Evolutionary conservation across 2,797 vertebrate genomes (phyloP).

Genomic region (Acrossocheilus fasciatus): DNA sequence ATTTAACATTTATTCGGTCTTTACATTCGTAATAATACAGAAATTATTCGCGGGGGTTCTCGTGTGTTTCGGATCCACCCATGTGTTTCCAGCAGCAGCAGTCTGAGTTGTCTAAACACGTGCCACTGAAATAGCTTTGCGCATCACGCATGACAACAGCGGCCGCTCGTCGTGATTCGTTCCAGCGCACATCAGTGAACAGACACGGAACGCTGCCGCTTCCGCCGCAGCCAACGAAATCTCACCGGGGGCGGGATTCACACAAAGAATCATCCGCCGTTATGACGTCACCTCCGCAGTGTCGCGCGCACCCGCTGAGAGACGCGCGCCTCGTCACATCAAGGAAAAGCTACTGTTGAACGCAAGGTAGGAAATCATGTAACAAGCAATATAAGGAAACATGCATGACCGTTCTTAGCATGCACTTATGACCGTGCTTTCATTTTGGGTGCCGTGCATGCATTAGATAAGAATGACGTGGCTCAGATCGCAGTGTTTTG

Average conservation of each 20-base stretch:
- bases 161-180: background rate
- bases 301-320: constrained; percentile 44
- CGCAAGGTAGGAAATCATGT: constrained; percentile 30
- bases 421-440: background rate
- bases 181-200: constrained; percentile 40
- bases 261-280: background rate
- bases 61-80: background rate
- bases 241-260: constrained; percentile 6
- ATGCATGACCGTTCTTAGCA: background rate
- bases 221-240: constrained; percentile 66
- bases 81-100: constrained; percentile 1
- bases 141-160: background rate
- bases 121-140: background rate
- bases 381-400: background rate
- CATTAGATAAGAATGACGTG: background rate
- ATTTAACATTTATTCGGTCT: background rate
- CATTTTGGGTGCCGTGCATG: background rate
- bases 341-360: background rate
- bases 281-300: constrained; percentile 66
- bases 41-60: background rate
- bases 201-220: background rate
- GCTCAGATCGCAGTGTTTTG: constrained; percentile 16
- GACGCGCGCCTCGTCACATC: constrained; percentile 23
- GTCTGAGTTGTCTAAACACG: background rate
- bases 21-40: background rate